Base-by-base conservation (phyloP, 2,888 invertebrate species). In the Ceriagrion tenellum region DNA sequence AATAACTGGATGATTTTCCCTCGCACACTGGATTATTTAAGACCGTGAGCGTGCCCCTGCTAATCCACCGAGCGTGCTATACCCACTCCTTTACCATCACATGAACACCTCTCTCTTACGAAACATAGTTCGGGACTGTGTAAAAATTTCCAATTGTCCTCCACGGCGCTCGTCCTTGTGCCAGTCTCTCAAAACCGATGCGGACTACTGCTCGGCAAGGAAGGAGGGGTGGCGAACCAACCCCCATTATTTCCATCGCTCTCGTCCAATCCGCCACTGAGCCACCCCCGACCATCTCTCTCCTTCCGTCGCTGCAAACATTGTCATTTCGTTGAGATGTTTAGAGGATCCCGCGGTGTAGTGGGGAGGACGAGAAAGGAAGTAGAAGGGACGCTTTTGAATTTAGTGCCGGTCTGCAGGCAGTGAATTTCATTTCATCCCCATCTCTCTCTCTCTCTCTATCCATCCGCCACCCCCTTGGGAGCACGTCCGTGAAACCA, bases 341-440 rank as follows among this genome's bases (percentile, higher is more conserved):
- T 95, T 95, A 40, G 95, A 95, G 95, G 95, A 56, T 81, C 95
- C 8, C 23, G 35, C 88, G 55, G 55, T 56, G 74, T n/a, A n/a
- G n/a, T 40, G 74, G 56, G 74, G 88, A n/a, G 81, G 95, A 88
- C 93, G 95, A 81, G 95, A 91, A 95, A 95, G 95, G 95, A 95
- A 95, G 95, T 88, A 30, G 59, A 59, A 47, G 93, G 95, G 95
- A 95, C 90, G 96, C 95, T 95, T 95, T 95, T 95, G 95, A 95
- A 95, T 96, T 95, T 95, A 96, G 95, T 96, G 95, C 95, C 95
- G 95, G 95, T 95, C 90, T 95, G 95, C 96, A 95, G 95, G 95
- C 96, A 95, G 95, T 93, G 93, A 93, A 93, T 93, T 93, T 93
- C 93, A 93, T 93, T 95, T 95, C 95, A 95, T 91, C 88, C 95